Conservation (phyloP, 2,113 vertebrate species). For the Oncorhynchus tshawytscha region DNA sequence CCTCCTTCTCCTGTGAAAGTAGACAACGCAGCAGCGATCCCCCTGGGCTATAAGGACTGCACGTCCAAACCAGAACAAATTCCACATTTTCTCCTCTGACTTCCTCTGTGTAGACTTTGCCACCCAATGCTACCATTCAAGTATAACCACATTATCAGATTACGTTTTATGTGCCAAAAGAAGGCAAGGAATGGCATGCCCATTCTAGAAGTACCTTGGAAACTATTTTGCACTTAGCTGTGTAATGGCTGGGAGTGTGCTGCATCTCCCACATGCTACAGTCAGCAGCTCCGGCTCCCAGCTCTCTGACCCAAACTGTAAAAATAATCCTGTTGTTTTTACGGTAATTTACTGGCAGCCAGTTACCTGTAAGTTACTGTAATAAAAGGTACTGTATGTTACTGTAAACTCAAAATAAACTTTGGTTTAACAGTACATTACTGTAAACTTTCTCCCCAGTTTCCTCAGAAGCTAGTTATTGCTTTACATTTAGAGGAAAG, state of each 20-base stretch:
- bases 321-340: no score
- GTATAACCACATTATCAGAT: slow-evolving; percentile 28
- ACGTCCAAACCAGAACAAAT: slow-evolving; percentile 48
- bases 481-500: slow-evolving; percentile 23
- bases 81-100: slow-evolving; percentile 15
- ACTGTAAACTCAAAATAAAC: no score
- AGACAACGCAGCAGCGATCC: slow-evolving; percentile 28
- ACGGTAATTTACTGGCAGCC: no score
- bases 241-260: neutral
- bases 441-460: neutral
- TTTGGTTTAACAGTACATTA: no score
- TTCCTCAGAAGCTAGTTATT: slow-evolving; percentile 31
- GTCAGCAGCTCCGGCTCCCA: slow-evolving; percentile 3
- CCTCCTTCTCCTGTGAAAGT: slow-evolving; percentile 37
- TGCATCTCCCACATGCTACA: slow-evolving; percentile 6
- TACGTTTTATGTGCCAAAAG: slow-evolving; percentile 2
- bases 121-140: slow-evolving; percentile 19
- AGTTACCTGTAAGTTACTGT: no score
- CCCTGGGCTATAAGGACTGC: neutral
- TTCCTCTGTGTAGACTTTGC: slow-evolving; percentile 10
- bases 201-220: slow-evolving; percentile 22
- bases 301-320: slow-evolving; percentile 25
- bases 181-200: slow-evolving; percentile 17
- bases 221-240: slow-evolving; percentile 18
- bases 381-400: no score